These are phyloP conservation scores for Poecilobothrus nobilitatus DNA, from an alignment of 2,888 invertebrate species.

Conservation along the genomic window DNA sequence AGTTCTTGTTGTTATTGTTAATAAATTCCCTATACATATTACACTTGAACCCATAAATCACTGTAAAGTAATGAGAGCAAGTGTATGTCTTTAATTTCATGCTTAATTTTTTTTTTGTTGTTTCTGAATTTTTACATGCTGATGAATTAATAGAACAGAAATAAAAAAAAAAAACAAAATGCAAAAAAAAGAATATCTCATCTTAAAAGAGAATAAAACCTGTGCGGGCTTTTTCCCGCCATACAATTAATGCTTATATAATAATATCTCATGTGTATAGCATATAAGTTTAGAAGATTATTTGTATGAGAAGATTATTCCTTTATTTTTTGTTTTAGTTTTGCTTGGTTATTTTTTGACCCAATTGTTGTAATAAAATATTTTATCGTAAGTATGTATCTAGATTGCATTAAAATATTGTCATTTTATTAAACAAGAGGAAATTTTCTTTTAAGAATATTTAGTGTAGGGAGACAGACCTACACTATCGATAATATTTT, in stretches of 20 bases:
- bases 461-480: not conserved
- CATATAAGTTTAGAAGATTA: too few relatives aligned
- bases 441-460: too few relatives aligned
- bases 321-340: too few relatives aligned
- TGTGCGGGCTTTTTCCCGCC: not conserved
- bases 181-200: not conserved
- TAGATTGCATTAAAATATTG: not conserved
- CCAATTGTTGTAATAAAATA: constrained; percentile 5
- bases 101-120: not conserved
- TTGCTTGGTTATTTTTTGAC: not conserved
- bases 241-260: not conserved
- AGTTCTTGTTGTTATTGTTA: not conserved
- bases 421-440: too few relatives aligned
- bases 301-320: too few relatives aligned
- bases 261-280: too few relatives aligned
- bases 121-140: not conserved
- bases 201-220: not conserved
- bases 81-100: constrained; percentile 2
- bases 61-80: not conserved
- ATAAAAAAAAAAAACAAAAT: too few relatives aligned
- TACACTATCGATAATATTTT: not conserved
- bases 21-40: not conserved
- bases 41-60: not conserved
- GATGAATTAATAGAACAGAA: not conserved
- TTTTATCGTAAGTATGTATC: not conserved